These are phyloP conservation scores for Graphium colonna DNA, from an alignment of 2,888 invertebrate species.

Conservation along the genomic window DNA sequence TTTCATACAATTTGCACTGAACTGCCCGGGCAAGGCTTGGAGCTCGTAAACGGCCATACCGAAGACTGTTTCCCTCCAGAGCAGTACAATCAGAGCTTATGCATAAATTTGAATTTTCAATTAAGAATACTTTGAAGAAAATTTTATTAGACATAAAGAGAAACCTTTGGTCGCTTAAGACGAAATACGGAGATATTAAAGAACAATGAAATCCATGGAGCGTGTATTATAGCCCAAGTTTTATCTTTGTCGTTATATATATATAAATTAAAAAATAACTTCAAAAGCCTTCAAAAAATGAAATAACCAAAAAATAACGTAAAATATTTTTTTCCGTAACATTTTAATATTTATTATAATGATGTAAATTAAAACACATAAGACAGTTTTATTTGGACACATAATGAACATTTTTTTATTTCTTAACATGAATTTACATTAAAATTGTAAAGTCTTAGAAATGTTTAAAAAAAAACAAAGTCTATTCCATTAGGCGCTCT, in stretches of 20 bases:
- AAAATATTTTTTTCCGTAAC: no score
- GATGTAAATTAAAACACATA: no score
- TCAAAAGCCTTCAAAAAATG: no score
- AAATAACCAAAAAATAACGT: no score
- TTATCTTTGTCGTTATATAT: background rate
- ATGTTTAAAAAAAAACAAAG: conserved; percentile 23
- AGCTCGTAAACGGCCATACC: conserved; percentile 53
- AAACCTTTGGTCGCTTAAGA: conserved; percentile 74
- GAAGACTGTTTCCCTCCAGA: conserved; percentile 37
- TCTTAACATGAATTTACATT: no score
- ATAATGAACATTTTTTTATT: no score
- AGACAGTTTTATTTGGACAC: no score
- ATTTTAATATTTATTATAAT: no score
- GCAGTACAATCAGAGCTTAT: conserved; percentile 76
- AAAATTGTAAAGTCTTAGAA: no score
- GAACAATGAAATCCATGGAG: conserved; percentile 44
- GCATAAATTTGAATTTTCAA: conserved; percentile 81
- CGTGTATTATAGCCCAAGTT: background rate
- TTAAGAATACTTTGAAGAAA: conserved; percentile 77
- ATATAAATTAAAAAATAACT: no score
- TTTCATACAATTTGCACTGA: conserved; percentile 65
- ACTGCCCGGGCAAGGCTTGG: conserved; percentile 49
- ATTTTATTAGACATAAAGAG: conserved; percentile 78
- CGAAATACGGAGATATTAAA: conserved; percentile 61
- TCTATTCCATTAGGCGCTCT: conserved; percentile 37